A percentile compares a stretch with the other conserved stretches of the same genome.
Evolutionary conservation across 2,113 vertebrate genomes (phyloP).

Genomic region (Burhinus oedicnemus): DNA sequence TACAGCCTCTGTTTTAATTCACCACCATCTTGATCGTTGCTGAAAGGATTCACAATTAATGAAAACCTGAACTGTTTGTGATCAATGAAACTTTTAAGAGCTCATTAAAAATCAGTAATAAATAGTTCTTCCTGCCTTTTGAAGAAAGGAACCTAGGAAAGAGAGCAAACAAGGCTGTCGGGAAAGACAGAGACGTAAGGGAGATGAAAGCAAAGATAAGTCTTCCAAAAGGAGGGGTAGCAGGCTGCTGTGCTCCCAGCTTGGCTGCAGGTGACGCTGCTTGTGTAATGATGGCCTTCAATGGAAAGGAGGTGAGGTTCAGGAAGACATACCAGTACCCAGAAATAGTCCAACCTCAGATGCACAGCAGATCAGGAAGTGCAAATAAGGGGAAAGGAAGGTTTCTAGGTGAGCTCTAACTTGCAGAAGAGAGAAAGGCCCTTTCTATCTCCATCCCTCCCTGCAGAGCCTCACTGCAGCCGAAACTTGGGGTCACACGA

Average conservation of each 20-base stretch:
- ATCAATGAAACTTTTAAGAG: background rate
- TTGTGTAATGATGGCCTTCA: background rate
- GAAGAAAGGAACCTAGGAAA: background rate
- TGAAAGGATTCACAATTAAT: background rate
- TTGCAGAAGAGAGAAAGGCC: background rate
- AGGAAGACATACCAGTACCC: background rate
- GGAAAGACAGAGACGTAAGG: background rate
- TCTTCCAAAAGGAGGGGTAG: background rate
- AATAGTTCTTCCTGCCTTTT: background rate
- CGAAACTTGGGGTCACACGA: background rate
- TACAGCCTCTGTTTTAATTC: background rate
- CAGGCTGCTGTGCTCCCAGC: background rate
- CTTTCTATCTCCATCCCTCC: background rate
- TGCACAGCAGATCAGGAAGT: background rate
- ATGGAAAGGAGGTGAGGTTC: background rate
- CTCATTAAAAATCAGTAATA: background rate
- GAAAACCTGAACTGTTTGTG: background rate
- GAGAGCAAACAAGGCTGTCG: background rate
- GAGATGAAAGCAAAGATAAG: background rate
- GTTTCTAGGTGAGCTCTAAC: background rate
- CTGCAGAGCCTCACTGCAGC: background rate
- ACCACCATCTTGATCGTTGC: background rate
- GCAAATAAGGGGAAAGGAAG: background rate
- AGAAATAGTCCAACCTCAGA: background rate
- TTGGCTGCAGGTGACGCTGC: background rate